These are phyloP conservation scores for Cotesia typhae DNA, from an alignment of 1,140 invertebrate species.

Conservation along the genomic window DNA sequence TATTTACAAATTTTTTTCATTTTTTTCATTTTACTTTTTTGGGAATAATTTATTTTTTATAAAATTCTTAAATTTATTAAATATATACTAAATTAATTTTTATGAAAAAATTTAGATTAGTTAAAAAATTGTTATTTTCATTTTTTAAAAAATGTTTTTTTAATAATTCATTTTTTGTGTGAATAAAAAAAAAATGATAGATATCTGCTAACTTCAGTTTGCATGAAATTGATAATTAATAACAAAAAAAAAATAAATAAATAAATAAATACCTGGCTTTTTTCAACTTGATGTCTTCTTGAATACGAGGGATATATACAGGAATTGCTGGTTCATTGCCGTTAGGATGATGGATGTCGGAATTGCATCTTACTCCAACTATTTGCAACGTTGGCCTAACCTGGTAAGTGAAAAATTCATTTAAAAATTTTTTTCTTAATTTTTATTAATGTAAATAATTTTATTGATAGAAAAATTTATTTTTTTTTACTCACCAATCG, in stretches of 20 bases:
- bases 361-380: slow-evolving; percentile 13
- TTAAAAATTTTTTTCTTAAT: too few relatives aligned
- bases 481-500: too few relatives aligned
- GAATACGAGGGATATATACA: slow-evolving; percentile 60
- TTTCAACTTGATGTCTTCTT: slow-evolving; percentile 63
- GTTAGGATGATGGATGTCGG: slow-evolving; percentile 52
- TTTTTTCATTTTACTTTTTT: too few relatives aligned
- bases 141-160: neutral
- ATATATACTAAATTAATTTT: too few relatives aligned
- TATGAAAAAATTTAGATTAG: too few relatives aligned
- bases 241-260: slow-evolving; percentile 13
- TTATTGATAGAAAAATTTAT: too few relatives aligned
- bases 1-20: too few relatives aligned
- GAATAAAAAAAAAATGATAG: neutral
- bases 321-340: slow-evolving; percentile 60
- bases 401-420: neutral
- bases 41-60: too few relatives aligned
- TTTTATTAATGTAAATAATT: too few relatives aligned
- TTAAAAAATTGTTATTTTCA: too few relatives aligned
- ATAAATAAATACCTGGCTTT: slow-evolving; percentile 60
- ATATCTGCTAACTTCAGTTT: neutral
- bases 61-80: too few relatives aligned
- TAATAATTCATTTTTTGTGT: neutral
- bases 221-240: neutral
- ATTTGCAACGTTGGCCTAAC: neutral